These are phyloP conservation scores for Pyrgilauda ruficollis DNA, from an alignment of 2,113 vertebrate genomes.

Conservation along the genomic window DNA sequence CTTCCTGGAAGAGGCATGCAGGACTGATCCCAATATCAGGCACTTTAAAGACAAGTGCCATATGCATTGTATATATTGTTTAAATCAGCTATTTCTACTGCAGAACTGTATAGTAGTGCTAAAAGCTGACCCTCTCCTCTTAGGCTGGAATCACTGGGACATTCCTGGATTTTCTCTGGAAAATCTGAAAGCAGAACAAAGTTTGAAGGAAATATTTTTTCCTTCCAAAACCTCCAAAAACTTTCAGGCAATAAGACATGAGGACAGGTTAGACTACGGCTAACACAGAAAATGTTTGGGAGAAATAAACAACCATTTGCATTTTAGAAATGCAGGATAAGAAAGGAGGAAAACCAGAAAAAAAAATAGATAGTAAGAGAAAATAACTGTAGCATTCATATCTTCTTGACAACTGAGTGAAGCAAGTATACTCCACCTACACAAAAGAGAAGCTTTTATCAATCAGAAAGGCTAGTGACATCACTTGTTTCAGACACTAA, in stretches of 20 bases:
- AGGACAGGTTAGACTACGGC: neutral
- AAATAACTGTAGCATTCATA: neutral
- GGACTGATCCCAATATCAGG: neutral
- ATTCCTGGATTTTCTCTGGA: neutral
- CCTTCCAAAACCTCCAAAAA: neutral
- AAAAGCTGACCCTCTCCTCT: neutral
- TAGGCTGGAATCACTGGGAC: neutral
- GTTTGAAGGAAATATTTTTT: neutral
- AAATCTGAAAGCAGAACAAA: neutral
- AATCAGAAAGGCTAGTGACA: neutral
- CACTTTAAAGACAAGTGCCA: neutral
- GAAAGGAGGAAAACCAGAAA: neutral
- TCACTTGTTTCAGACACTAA: neutral
- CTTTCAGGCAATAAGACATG: neutral
- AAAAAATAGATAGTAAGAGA: neutral
- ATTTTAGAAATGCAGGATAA: neutral
- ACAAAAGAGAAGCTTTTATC: neutral
- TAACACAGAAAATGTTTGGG: neutral
- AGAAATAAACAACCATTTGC: neutral
- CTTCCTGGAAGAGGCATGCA: neutral
- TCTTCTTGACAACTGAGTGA: neutral
- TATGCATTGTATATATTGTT: neutral
- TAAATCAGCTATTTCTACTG: neutral
- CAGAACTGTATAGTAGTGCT: neutral
- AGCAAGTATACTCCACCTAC: neutral